These are phyloP conservation scores for Rhinogobio ventralis DNA, from an alignment of 2,797 vertebrate species.

Conservation along the genomic window DNA sequence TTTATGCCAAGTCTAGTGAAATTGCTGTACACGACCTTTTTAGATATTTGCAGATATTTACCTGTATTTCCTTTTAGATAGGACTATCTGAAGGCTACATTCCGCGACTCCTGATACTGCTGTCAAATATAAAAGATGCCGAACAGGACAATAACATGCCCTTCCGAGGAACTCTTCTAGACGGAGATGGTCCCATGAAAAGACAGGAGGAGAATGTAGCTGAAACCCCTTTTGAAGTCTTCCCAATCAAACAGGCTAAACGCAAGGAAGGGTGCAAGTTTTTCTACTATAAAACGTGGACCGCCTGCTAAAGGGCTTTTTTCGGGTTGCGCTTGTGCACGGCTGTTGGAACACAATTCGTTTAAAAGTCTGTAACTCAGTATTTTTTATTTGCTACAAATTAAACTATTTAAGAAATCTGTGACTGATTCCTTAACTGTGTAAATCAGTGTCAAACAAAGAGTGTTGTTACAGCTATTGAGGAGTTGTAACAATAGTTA, in stretches of 20 bases:
- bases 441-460: too few species aligned
- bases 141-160: background rate
- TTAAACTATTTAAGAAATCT: too few species aligned
- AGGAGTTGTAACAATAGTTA: background rate
- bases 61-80: background rate
- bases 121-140: background rate
- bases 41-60: background rate
- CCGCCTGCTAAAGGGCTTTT: slow-evolving; percentile 13
- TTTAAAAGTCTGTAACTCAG: background rate
- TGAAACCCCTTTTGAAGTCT: background rate
- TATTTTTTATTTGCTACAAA: background rate
- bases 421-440: too few species aligned
- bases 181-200: slow-evolving; percentile 18
- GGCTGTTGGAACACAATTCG: background rate
- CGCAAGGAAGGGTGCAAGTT: slow-evolving; percentile 33
- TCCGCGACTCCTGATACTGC: background rate
- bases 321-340: background rate
- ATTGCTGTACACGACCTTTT: background rate
- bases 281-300: slow-evolving; percentile 49
- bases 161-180: too few species aligned
- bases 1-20: background rate
- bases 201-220: slow-evolving; percentile 10
- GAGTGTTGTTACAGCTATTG: too few species aligned
- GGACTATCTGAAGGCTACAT: slow-evolving; percentile 8
- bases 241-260: background rate